These are phyloP conservation scores for Tiliqua scincoides DNA, from an alignment of 2,113 vertebrate genomes.

Conservation along the genomic window DNA sequence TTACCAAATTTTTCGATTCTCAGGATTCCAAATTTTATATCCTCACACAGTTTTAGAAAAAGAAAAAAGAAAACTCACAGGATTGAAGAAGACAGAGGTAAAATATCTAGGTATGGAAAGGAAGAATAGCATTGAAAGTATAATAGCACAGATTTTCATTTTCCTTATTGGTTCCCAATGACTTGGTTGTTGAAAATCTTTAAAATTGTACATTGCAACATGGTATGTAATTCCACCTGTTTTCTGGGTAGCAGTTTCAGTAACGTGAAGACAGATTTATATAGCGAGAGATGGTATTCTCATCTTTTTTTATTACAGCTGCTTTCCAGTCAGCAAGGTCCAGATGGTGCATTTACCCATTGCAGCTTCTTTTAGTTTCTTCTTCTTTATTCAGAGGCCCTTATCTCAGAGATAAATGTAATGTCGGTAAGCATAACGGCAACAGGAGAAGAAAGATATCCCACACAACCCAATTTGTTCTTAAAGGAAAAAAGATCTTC, in stretches of 20 bases:
- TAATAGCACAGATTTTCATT: not conserved
- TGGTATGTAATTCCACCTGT: not conserved
- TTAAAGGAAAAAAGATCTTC: not conserved
- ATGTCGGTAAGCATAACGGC: not conserved
- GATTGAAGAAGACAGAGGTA: not conserved
- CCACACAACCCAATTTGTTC: not conserved
- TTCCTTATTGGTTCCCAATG: not conserved
- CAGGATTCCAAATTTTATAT: not conserved
- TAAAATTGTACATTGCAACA: not conserved
- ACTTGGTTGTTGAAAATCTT: not conserved
- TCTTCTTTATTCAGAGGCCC: not conserved
- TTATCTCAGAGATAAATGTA: constrained; percentile 5
- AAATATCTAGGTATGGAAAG: not conserved
- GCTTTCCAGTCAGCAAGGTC: not conserved
- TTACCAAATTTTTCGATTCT: not conserved
- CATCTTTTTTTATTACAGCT: not conserved
- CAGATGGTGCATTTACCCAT: not conserved
- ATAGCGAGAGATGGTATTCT: not conserved
- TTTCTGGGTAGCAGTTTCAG: not conserved
- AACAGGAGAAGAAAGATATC: not conserved
- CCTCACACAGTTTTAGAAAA: not conserved
- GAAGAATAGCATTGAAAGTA: not conserved
- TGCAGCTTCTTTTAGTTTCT: not conserved
- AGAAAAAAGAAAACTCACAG: not conserved
- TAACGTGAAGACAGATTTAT: constrained; percentile 1